Percentiles rank a stretch among this genome's conserved stretches.
Evolutionary conservation across 2,113 vertebrate genomes (phyloP).

Genomic region (Amazona vittata): DNA sequence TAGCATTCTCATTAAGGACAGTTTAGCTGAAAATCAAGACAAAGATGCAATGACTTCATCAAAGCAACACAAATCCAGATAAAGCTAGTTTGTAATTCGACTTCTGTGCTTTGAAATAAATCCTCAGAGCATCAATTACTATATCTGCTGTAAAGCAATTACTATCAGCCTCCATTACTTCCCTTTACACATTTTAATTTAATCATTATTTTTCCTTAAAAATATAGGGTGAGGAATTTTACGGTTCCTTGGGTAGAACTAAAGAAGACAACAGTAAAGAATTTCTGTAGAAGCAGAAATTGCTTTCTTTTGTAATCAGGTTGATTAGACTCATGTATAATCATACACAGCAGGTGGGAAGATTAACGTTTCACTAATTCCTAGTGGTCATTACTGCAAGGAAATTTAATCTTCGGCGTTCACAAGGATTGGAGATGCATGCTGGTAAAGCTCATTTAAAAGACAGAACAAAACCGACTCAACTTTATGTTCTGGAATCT

Average conservation of each 20-base stretch:
- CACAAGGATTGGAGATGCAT: not conserved
- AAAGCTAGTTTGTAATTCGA: conserved; percentile 58
- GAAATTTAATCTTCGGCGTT: conserved; percentile 42
- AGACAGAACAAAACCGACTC: not conserved
- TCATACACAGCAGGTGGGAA: conserved; percentile 53
- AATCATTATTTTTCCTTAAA: conserved; percentile 67
- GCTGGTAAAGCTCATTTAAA: conserved; percentile 32
- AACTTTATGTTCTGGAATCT: not conserved
- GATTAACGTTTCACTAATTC: conserved; percentile 70
- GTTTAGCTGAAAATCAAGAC: conserved; percentile 66
- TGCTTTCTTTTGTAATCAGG: conserved; percentile 53
- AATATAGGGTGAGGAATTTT: not conserved
- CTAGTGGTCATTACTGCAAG: conserved; percentile 56
- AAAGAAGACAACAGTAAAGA: not conserved
- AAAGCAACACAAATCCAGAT: conserved; percentile 58
- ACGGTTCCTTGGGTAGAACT: not conserved
- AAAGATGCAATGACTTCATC: conserved; percentile 50
- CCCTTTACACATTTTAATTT: conserved; percentile 57
- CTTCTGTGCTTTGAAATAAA: conserved; percentile 69
- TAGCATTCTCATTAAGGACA: conserved; percentile 70
- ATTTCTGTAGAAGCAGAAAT: not conserved
- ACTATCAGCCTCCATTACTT: conserved; percentile 30
- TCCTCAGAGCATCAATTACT: conserved; percentile 72
- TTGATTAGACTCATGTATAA: conserved; percentile 65
- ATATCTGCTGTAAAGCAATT: conserved; percentile 67